phyloP scores from a whole-genome alignment of 2,888 invertebrate genomes.

The Empis livida region DNA sequence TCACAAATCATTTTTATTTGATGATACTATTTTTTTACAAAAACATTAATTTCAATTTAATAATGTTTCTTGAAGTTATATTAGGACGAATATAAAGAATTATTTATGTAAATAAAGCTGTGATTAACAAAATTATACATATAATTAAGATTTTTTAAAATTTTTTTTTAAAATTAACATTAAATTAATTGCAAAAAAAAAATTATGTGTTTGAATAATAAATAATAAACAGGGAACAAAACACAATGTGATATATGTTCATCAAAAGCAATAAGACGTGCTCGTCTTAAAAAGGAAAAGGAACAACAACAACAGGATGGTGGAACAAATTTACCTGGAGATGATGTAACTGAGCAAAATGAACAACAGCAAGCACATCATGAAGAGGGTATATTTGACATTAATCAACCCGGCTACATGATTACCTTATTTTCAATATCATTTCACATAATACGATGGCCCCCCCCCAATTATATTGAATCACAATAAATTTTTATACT shows the following conservation, averaged over 20 bases:
- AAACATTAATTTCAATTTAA: background rate
- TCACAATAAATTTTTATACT: no score
- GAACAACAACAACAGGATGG: constrained; percentile 35
- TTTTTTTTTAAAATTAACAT: background rate
- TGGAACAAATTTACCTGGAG: constrained; percentile 28
- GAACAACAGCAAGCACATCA: constrained; percentile 28
- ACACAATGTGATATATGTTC: constrained; percentile 77
- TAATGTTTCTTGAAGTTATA: background rate
- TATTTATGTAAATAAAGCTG: background rate
- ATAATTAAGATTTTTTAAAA: background rate
- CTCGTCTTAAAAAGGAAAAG: constrained; percentile 49
- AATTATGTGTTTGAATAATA: background rate
- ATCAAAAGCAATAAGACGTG: constrained; percentile 58
- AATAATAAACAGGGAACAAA: constrained; percentile 62
- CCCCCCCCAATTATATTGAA: no score
- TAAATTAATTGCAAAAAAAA: background rate
- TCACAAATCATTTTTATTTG: no score
- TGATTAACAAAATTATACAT: constrained; percentile 2
- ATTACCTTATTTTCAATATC: no score
- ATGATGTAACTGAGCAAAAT: constrained; percentile 30
- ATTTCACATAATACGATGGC: no score
- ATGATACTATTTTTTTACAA: no score
- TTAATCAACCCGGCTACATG: no score
- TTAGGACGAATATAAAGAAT: background rate
- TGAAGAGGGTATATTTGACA: constrained; percentile 16